Conservation (phyloP, 2,797 vertebrate species). For the Crocodylus rhombifer region DNA sequence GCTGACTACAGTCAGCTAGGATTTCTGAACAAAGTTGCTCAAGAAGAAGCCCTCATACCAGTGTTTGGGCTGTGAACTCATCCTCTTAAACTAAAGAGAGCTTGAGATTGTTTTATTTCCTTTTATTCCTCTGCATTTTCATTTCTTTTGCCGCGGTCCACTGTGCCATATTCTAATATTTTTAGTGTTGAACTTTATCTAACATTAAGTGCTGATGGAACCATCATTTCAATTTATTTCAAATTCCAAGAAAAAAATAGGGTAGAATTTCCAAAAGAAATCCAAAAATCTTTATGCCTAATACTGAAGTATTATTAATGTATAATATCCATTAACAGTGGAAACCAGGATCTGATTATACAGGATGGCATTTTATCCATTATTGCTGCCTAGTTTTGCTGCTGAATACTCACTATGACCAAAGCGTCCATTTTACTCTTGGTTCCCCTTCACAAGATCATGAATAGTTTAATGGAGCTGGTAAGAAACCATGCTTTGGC, state of each 20-base stretch:
- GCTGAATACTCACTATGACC: not conserved
- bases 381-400: accelerated
- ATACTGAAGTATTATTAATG: not conserved
- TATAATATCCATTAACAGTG: not conserved
- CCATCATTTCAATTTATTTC: not conserved
- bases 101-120: not conserved
- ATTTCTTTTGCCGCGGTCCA: not conserved
- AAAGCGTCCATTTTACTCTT: not conserved
- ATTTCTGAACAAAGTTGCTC: not conserved
- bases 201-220: not conserved
- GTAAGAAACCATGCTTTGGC: not conserved
- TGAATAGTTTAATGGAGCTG: not conserved
- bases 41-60: not conserved
- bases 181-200: not conserved
- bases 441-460: not conserved
- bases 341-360: not conserved
- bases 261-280: not conserved
- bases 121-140: not conserved
- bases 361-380: not conserved
- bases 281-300: not conserved
- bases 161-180: not conserved
- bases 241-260: not conserved
- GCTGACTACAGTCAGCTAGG: not conserved
- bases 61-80: not conserved
- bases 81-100: not conserved